Base-by-base conservation (phyloP, 2,888 invertebrate genomes). In the Mesorhabditis sp. region DNA sequence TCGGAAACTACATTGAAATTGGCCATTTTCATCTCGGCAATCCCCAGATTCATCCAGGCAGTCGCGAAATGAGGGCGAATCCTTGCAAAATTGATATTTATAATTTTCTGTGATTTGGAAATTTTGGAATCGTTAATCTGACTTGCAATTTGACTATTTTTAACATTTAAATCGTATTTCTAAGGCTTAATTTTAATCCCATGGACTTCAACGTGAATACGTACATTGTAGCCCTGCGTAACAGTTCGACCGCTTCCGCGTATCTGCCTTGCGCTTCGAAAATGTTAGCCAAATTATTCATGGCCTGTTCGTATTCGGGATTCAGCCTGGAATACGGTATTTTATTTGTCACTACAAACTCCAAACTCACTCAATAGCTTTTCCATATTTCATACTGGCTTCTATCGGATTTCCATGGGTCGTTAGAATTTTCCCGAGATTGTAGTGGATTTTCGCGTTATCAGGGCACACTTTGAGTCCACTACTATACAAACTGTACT, bases 1-100 rank as follows among this genome's bases (percentile, higher is more conserved):
- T 43, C 15, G 13, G 64, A 42, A 43, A 13, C 1, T 10, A 74
- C 75, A 62, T 70, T 50, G 45, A 69, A 77, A 41, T 78, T 76
- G 1, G 69, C 73, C 44, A 70, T 88, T 61, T 91, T 90, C 0
- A 93, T 91, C 76, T 94, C 89, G 45, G 95, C 92, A 79, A 96
- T 95, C 15, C 95, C 96, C 68, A 96, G 89, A 88, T 97, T 97
- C 95, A 96, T 96, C 95, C 95, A 97, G 0, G 95, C 96, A 0
- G 94, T 92, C 3, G 95, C 92, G 88, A 95, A 96, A 86, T 92
- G 92, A 45, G 91, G 89, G 82, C 93, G 66, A 4, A 72, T 45
- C 0, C 45, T 45, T 4, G 78, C 71, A 3, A n/a, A n/a, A n/a
- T n/a, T n/a, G n/a, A n/a, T n/a, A n/a, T n/a, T n/a, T n/a, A n/a